Percentiles rank a stretch among this genome's conserved stretches.
Evolutionary conservation across 2,797 vertebrate genomes (phyloP).

Genomic region (Emydoidea blandingii): DNA sequence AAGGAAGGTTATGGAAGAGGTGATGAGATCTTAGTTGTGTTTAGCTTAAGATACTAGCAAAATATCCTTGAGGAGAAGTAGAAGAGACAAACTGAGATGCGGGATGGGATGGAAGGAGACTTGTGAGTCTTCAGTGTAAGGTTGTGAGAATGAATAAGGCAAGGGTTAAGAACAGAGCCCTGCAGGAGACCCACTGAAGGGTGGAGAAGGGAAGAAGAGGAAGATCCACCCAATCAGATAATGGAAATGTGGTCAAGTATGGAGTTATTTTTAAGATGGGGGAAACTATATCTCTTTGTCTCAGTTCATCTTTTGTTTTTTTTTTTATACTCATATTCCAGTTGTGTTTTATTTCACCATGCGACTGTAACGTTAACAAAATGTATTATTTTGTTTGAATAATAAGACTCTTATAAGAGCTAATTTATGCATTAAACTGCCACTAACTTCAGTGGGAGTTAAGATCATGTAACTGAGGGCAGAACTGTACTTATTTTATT

Average conservation of each 20-base stretch:
- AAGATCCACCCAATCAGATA: not conserved
- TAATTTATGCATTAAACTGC: not conserved
- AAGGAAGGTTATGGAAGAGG: not conserved
- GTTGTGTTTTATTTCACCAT: constrained; percentile 2
- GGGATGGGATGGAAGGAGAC: not conserved
- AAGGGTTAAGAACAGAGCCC: not conserved
- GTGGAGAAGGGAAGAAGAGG: not conserved
- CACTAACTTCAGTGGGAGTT: not conserved
- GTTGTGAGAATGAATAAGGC: not conserved
- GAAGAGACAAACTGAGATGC: not conserved
- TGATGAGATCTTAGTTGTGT: not conserved
- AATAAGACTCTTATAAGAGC: not conserved
- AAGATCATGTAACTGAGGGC: not conserved
- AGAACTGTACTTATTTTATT: not conserved
- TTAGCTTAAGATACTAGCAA: not conserved
- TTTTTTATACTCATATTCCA: not conserved
- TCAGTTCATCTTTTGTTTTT: not conserved
- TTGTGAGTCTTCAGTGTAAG: not conserved
- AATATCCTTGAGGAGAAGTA: not conserved
- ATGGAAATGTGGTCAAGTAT: not conserved
- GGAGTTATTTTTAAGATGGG: not conserved
- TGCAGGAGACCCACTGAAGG: not conserved
- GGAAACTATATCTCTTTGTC: not conserved
- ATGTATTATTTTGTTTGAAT: constrained; percentile 9
- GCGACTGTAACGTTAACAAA: not conserved